A percentile compares a stretch with the other conserved stretches of the same genome.
phyloP scores from a whole-genome alignment of 2,113 vertebrate species.

The Dermatemys mawii region DNA sequence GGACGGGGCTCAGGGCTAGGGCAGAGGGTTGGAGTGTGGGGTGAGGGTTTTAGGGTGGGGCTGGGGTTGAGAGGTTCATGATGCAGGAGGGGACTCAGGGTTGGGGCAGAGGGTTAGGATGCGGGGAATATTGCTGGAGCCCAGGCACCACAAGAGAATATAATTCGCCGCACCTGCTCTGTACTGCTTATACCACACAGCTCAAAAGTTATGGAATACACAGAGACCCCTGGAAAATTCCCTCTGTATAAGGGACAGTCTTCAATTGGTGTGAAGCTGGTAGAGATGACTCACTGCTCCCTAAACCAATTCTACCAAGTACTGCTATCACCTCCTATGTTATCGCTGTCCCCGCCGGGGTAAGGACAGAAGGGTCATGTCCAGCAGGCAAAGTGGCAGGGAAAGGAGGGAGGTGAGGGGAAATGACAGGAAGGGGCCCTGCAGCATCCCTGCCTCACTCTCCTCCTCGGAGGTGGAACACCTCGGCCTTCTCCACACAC shows the following conservation, averaged over 20 bases:
- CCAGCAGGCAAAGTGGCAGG: background rate
- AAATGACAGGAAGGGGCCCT: background rate
- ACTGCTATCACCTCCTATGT: background rate
- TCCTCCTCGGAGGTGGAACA: background rate
- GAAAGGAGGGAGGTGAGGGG: background rate
- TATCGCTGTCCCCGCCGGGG: background rate
- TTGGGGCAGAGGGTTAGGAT: too few relatives aligned
- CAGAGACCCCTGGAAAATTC: background rate
- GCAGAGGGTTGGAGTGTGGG: too few relatives aligned
- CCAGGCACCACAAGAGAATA: too few relatives aligned
- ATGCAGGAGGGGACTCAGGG: too few relatives aligned
- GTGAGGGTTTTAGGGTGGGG: too few relatives aligned
- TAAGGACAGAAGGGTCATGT: background rate
- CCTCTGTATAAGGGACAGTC: background rate
- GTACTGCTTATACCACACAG: accelerated
- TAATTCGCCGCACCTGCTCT: too few relatives aligned
- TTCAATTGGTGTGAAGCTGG: background rate
- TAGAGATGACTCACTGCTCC: background rate
- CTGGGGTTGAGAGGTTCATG: too few relatives aligned
- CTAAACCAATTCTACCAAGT: accelerated
- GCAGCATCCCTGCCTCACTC: background rate
- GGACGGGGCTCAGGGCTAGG: too few relatives aligned
- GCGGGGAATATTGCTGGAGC: too few relatives aligned
- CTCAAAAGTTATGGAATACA: accelerated
- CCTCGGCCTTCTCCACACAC: background rate